Conservation (phyloP, 2,113 vertebrate species). For the Otolemur garnettii region DNA sequence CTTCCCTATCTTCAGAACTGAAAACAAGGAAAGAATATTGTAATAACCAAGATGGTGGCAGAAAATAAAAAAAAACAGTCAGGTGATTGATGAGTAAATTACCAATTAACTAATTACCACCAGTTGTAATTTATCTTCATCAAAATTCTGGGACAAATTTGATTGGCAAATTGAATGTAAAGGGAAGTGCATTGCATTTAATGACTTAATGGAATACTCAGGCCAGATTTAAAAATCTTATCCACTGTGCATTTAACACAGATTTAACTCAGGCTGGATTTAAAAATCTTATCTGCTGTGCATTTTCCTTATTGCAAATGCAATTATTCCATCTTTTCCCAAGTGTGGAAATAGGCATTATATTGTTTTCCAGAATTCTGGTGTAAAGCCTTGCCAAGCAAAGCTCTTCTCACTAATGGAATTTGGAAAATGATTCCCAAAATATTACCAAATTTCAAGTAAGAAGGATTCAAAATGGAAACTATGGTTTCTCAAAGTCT, state of each 20-base stretch:
- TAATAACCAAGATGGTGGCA: constrained; percentile 17
- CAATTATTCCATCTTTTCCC: background rate
- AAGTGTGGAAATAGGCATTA: background rate
- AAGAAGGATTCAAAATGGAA: background rate
- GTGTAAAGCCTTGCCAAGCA: background rate
- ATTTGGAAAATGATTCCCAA: background rate
- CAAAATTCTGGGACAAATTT: constrained; percentile 32
- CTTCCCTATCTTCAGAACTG: background rate
- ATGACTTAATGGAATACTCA: background rate
- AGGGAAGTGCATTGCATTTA: background rate
- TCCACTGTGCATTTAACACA: background rate
- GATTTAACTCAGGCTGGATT: too few relatives aligned
- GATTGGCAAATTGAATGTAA: constrained; percentile 64
- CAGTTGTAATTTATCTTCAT: constrained; percentile 69
- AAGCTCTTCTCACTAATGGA: background rate
- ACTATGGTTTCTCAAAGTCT: background rate
- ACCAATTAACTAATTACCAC: constrained; percentile 60
- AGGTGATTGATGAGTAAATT: constrained; percentile 64
- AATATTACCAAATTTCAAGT: background rate
- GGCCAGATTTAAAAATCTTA: background rate
- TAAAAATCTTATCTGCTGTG: too few relatives aligned
- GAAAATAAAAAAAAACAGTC: background rate
- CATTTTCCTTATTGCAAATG: too few relatives aligned
- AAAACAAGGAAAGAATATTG: background rate
- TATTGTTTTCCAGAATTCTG: background rate